Evolutionary conservation across 2,113 vertebrate genomes (phyloP).

Genomic region (Bungarus multicinctus): DNA sequence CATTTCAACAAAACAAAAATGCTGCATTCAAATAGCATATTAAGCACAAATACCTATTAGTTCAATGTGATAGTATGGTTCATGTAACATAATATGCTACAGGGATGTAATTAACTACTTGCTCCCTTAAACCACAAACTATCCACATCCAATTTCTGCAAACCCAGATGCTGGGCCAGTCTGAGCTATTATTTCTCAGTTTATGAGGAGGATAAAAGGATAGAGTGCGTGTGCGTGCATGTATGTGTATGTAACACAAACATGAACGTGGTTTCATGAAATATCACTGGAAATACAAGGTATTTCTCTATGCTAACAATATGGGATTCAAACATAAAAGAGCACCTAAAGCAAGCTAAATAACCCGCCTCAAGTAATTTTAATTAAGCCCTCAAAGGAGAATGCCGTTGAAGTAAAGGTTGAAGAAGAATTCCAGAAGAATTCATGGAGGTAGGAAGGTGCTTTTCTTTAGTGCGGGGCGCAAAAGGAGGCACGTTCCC

Average conservation of each 20-base stretch:
- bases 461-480: background rate
- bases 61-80: background rate
- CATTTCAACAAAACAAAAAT: background rate
- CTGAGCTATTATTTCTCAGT: background rate
- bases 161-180: background rate
- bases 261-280: background rate
- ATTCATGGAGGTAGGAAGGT: background rate
- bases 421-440: background rate
- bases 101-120: background rate
- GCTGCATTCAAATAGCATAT: background rate
- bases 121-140: background rate
- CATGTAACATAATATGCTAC: background rate
- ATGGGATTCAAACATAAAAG: background rate
- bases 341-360: background rate
- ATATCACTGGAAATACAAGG: background rate
- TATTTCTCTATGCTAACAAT: background rate
- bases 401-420: background rate
- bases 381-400: background rate
- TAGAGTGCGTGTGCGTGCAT: background rate
- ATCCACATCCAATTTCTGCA: background rate
- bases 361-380: too few relatives aligned
- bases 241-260: background rate
- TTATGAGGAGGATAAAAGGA: background rate
- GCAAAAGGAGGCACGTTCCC: background rate
- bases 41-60: background rate